phyloP scores from a whole-genome alignment of 2,888 invertebrate genomes.

The Spodoptera picta region DNA sequence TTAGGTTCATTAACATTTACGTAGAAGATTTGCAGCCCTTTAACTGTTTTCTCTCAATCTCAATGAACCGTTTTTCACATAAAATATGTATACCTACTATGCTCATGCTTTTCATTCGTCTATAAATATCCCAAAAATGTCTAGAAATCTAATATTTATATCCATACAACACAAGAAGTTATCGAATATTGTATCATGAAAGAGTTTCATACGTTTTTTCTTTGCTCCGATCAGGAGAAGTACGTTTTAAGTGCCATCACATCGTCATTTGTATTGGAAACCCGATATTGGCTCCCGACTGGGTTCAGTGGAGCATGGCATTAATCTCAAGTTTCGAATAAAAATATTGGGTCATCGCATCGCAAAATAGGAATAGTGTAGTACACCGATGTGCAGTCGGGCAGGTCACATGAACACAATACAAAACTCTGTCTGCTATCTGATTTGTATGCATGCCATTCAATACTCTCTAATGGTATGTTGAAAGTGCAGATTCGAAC shows the following conservation, averaged over 20 bases:
- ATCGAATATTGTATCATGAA: constrained; percentile 15
- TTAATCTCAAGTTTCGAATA: constrained; percentile 64
- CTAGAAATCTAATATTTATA: constrained; percentile 1
- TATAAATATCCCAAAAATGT: constrained; percentile 3
- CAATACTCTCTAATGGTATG: constrained; percentile 25
- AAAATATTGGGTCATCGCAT: constrained; percentile 52
- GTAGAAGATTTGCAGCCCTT: too few species aligned
- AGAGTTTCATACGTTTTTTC: constrained; percentile 28
- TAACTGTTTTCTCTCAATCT: background rate
- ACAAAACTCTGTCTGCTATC: constrained; percentile 23
- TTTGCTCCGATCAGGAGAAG: constrained; percentile 42
- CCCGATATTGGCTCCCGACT: constrained; percentile 56
- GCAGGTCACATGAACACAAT: constrained; percentile 36
- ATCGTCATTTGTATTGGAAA: constrained; percentile 58
- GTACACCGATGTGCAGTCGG: constrained; percentile 22
- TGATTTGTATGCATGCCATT: constrained; percentile 33
- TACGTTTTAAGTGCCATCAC: constrained; percentile 60
- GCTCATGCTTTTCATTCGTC: constrained; percentile 1
- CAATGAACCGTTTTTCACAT: background rate
- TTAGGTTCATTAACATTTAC: too few species aligned
- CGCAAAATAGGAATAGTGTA: constrained; percentile 49
- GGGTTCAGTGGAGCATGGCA: constrained; percentile 57
- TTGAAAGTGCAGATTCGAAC: background rate
- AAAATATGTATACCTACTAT: background rate
- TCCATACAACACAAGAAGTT: constrained; percentile 3